These are phyloP conservation scores for Drosophila seclusa DNA, from an alignment of 2,888 invertebrate genomes.

Conservation along the genomic window DNA sequence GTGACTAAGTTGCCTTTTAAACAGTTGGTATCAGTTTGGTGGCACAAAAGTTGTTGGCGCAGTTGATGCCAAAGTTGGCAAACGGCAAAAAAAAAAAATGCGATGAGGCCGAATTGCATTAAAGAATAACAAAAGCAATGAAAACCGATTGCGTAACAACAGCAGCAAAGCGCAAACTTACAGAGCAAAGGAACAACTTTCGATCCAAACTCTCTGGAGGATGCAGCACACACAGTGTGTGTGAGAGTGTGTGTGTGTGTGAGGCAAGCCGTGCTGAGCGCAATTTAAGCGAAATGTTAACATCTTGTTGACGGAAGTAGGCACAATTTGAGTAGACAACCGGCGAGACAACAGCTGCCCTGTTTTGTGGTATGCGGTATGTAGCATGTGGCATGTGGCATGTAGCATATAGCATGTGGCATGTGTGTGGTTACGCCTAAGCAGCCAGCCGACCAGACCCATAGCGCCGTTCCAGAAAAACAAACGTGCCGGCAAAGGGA, in stretches of 20 bases:
- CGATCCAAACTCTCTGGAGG: conserved; percentile 31
- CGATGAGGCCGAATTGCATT: conserved; percentile 61
- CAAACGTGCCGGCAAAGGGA: conserved; percentile 29
- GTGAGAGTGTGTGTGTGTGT: conserved; percentile 2
- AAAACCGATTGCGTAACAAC: conserved; percentile 25
- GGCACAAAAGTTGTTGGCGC: conserved; percentile 26
- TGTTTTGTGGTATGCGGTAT: conserved; percentile 47
- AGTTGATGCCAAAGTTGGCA: conserved; percentile 30
- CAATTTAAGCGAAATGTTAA: conserved; percentile 77
- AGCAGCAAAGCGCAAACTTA: conserved; percentile 51
- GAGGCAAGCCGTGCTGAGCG: conserved; percentile 48
- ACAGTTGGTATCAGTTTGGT: neutral
- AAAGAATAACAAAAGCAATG: conserved; percentile 58
- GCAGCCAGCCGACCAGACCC: conserved; percentile 25
- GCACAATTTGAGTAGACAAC: conserved; percentile 72
- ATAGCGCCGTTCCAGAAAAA: conserved; percentile 33
- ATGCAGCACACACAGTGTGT: conserved; percentile 12
- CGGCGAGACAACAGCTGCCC: conserved; percentile 49
- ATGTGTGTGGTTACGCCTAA: conserved; percentile 32
- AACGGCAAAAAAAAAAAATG: conserved; percentile 24
- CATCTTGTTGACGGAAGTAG: conserved; percentile 79
- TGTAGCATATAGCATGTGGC: neutral
- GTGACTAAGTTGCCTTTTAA: conserved; percentile 3
- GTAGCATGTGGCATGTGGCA: conserved; percentile 8
- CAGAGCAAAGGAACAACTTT: conserved; percentile 25